Conservation (phyloP, 2,113 vertebrate species). For the Chiloscyllium plagiosum region DNA sequence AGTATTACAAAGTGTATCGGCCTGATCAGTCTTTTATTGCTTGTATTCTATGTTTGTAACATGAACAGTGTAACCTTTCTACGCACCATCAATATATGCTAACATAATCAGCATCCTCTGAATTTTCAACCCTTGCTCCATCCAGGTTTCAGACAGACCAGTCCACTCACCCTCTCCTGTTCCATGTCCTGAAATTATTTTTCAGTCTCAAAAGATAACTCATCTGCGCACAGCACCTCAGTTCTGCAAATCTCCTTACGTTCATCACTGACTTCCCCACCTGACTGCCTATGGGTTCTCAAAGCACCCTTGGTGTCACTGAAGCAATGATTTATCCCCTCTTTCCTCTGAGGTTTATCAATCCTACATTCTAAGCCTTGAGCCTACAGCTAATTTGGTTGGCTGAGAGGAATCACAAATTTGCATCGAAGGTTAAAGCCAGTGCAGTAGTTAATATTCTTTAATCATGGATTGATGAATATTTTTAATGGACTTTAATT, state of each 20-base stretch:
- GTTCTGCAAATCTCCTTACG: not conserved
- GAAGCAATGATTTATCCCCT: not conserved
- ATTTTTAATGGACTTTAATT: conserved; percentile 19
- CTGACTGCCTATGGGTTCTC: not conserved
- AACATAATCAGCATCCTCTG: not conserved
- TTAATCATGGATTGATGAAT: conserved; percentile 23
- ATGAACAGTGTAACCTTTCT: not conserved
- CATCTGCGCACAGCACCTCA: not conserved
- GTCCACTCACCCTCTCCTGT: not conserved
- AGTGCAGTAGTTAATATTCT: not conserved
- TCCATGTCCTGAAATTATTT: not conserved
- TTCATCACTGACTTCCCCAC: not conserved
- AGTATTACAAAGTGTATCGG: not conserved
- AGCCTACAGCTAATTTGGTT: not conserved
- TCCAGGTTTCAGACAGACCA: not conserved
- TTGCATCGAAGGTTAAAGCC: conserved; percentile 12
- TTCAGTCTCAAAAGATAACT: not conserved
- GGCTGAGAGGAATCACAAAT: not conserved
- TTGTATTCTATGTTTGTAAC: not conserved
- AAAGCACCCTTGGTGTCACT: not conserved
- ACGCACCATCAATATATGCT: not conserved
- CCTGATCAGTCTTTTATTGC: not conserved
- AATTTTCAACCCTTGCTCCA: not conserved
- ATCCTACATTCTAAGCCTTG: not conserved
- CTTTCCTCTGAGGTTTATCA: not conserved